Evolutionary conservation across 2,113 vertebrate genomes (phyloP).

Genomic region (Chauna torquata): DNA sequence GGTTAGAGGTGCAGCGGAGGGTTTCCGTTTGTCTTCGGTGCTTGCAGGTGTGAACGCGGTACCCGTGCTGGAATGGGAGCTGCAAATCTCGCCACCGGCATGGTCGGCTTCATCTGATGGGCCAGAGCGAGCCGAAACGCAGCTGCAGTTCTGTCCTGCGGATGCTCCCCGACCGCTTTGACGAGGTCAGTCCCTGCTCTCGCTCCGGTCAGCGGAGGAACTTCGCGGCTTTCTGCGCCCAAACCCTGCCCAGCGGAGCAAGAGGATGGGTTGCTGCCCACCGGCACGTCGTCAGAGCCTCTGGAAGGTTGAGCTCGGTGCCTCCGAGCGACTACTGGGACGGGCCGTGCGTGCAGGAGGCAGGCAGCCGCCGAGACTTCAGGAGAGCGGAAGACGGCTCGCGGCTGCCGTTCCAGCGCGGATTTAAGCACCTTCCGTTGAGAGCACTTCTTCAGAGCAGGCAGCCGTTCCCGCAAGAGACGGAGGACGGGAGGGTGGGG

Average conservation of each 20-base stretch:
- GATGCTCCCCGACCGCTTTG: not conserved
- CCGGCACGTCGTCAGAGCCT: accelerated
- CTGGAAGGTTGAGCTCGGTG: not conserved
- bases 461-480: accelerated
- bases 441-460: accelerated
- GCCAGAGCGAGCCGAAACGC: accelerated
- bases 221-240: not conserved
- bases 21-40: accelerated
- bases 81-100: accelerated
- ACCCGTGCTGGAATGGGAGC: not conserved
- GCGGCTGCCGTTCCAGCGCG: accelerated
- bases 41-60: not conserved
- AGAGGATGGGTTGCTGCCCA: accelerated
- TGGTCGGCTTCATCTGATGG: accelerated
- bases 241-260: accelerated
- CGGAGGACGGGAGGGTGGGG: accelerated
- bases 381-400: not conserved
- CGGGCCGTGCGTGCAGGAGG: not conserved
- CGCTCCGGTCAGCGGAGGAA: accelerated
- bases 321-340: not conserved
- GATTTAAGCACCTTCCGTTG: not conserved
- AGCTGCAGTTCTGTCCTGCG: accelerated
- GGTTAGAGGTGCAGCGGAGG: not conserved
- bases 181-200: not conserved
- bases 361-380: accelerated